These are phyloP conservation scores for Crax fasciolata DNA, from an alignment of 2,797 vertebrate genomes.

Conservation along the genomic window DNA sequence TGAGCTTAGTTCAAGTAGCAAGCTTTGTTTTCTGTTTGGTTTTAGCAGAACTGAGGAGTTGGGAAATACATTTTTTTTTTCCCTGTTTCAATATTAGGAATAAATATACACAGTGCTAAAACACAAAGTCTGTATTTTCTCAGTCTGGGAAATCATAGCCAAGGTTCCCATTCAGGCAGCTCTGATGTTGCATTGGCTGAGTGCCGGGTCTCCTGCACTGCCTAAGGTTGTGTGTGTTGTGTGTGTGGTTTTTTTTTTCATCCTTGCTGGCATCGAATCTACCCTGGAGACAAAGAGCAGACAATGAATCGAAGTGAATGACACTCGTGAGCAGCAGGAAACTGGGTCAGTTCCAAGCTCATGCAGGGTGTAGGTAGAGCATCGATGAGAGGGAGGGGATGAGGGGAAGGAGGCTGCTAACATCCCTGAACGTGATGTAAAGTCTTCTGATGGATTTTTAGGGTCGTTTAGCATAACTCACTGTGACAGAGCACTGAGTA, in stretches of 20 bases:
- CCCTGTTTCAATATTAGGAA: neutral
- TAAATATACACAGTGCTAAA: neutral
- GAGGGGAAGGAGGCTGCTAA: neutral
- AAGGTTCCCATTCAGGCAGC: constrained; percentile 4
- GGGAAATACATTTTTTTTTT: neutral
- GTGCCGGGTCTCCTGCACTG: neutral
- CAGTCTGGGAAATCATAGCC: neutral
- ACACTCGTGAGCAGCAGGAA: constrained; percentile 35
- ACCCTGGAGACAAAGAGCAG: constrained; percentile 50
- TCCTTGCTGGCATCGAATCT: constrained; percentile 27
- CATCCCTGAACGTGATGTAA: neutral
- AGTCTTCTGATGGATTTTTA: neutral
- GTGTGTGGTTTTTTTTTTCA: neutral
- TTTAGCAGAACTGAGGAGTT: neutral
- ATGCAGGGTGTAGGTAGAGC: neutral
- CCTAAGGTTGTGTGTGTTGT: neutral
- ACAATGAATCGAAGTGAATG: constrained; percentile 26
- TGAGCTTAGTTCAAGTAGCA: neutral
- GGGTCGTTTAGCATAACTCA: neutral
- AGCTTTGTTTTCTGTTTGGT: neutral
- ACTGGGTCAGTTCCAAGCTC: constrained; percentile 40
- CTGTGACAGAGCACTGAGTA: constrained; percentile 35
- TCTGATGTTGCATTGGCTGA: constrained; percentile 28
- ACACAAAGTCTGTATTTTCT: constrained; percentile 20
- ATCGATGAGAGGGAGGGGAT: neutral